Conservation (phyloP, 2,113 vertebrate species). For the Platysternon megacephalum region DNA sequence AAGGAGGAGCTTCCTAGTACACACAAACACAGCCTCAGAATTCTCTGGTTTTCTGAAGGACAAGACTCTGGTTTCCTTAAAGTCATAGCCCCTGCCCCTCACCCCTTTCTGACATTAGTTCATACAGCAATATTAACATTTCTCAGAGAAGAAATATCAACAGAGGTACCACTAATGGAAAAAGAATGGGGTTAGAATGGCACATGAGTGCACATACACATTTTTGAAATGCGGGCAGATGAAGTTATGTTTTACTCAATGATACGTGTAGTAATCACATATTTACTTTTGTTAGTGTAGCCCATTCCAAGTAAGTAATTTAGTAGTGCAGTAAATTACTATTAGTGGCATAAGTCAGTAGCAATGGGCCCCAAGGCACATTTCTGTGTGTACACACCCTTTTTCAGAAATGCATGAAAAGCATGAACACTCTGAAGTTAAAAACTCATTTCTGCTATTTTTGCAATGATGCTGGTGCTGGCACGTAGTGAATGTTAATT, state of each 20-base stretch:
- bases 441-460: neutral
- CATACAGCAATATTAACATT: neutral
- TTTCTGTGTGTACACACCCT: neutral
- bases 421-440: neutral
- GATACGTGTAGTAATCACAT: neutral
- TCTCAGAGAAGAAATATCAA: neutral
- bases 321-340: neutral
- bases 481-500: neutral
- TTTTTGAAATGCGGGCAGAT: neutral
- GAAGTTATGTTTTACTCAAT: neutral
- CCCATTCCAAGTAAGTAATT: neutral
- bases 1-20: neutral
- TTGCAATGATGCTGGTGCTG: neutral
- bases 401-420: neutral
- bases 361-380: neutral
- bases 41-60: neutral
- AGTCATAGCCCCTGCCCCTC: neutral
- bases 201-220: accelerated
- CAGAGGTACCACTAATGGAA: neutral
- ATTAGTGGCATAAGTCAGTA: neutral
- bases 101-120: neutral
- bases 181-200: neutral
- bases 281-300: neutral
- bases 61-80: neutral
- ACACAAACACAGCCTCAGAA: neutral